Evolutionary conservation across 2,113 vertebrate genomes (phyloP).

Genomic region (Gulo gulo): DNA sequence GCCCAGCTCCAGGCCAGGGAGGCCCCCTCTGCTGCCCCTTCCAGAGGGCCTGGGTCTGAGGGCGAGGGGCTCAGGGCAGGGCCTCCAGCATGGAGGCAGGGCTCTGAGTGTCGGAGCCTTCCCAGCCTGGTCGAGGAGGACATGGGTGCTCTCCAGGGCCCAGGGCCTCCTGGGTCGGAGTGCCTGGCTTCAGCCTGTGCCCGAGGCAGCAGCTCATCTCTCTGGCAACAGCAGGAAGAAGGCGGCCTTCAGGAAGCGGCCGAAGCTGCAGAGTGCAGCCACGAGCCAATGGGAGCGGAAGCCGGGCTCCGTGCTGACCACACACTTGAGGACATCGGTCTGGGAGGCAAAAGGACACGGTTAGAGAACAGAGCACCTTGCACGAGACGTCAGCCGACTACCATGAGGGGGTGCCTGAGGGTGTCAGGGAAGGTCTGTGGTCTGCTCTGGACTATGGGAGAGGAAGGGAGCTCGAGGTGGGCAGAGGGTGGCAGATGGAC

Average conservation of each 20-base stretch:
- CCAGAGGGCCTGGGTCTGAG: not conserved
- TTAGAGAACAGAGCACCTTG: not conserved
- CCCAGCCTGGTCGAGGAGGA: not conserved
- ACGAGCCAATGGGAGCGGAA: constrained; percentile 94
- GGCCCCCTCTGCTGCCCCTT: not conserved
- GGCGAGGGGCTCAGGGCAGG: not conserved
- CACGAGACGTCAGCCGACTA: not conserved
- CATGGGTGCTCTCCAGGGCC: accelerated
- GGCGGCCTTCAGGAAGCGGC: constrained; percentile 92
- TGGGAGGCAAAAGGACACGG: constrained; percentile 70
- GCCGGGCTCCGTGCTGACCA: constrained; percentile 92
- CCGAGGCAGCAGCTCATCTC: constrained; percentile 82
- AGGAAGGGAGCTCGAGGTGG: accelerated
- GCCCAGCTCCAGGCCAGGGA: not conserved
- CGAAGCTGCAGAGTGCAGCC: constrained; percentile 86
- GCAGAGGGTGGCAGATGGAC: not conserved
- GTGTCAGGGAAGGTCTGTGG: not conserved
- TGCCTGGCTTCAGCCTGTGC: not conserved
- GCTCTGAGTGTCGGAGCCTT: not conserved
- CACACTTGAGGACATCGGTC: constrained; percentile 94
- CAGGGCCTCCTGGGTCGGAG: not conserved
- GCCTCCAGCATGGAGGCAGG: not conserved
- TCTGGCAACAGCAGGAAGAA: constrained; percentile 93
- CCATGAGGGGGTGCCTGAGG: not conserved
- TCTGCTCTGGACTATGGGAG: accelerated